Conservation (phyloP, 2,888 invertebrate species). For the Diaphora mendica region DNA sequence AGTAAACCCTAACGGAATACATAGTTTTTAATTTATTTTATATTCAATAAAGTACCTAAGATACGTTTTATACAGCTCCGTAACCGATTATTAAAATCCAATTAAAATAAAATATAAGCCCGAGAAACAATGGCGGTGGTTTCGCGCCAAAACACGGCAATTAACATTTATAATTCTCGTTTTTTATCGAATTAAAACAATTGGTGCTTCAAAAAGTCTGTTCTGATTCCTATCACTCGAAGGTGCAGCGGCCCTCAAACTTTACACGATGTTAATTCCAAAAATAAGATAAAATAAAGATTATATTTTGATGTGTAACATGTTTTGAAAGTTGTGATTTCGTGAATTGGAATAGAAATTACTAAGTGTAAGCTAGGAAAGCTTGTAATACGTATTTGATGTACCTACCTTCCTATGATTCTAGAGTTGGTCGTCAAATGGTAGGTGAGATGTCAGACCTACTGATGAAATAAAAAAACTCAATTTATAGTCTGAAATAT, state of each 20-base stretch:
- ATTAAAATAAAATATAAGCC: slow-evolving; percentile 63
- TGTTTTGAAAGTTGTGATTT: background rate
- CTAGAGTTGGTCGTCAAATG: background rate
- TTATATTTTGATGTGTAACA: background rate
- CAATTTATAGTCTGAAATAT: background rate
- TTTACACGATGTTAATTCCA: slow-evolving; percentile 14
- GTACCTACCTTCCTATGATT: too few relatives aligned
- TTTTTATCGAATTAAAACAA: slow-evolving; percentile 78
- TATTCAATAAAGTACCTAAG: slow-evolving; percentile 6
- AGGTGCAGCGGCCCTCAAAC: slow-evolving; percentile 55
- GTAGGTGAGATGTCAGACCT: too few relatives aligned
- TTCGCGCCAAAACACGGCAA: slow-evolving; percentile 73
- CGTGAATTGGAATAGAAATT: background rate
- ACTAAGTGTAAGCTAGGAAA: background rate
- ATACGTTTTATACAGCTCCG: slow-evolving; percentile 11
- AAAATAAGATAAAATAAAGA: background rate
- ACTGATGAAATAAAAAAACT: too few relatives aligned
- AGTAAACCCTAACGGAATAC: background rate
- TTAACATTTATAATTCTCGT: slow-evolving; percentile 81
- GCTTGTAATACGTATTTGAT: too few relatives aligned
- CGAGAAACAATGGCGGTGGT: slow-evolving; percentile 70
- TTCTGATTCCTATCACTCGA: slow-evolving; percentile 72
- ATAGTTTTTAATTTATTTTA: background rate
- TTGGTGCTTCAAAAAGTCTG: slow-evolving; percentile 58
- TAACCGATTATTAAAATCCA: slow-evolving; percentile 72